A percentile compares a stretch with the other conserved stretches of the same genome.
These are phyloP conservation scores for Axis porcinus DNA, from an alignment of 2,113 vertebrate genomes.

Conservation along the genomic window DNA sequence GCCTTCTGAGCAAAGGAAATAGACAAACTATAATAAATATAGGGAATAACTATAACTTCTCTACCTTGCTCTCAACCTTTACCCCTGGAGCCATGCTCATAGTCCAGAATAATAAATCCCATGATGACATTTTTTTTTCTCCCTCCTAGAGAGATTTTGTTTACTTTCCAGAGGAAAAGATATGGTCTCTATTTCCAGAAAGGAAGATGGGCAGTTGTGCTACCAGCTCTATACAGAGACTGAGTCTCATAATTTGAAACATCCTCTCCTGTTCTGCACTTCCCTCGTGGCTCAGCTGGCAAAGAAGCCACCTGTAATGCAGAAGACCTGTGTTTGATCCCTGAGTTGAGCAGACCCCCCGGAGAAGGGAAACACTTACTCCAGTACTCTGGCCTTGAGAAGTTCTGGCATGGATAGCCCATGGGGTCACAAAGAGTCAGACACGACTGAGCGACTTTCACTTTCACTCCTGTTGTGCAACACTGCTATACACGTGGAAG, in stretches of 20 bases:
- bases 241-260: background rate
- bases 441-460: fast-evolving
- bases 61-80: background rate
- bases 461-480: background rate
- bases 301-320: background rate
- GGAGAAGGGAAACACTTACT: background rate
- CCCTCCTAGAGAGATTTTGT: background rate
- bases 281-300: background rate
- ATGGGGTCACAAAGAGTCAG: background rate
- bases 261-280: background rate
- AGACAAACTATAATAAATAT: background rate
- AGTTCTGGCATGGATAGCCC: background rate
- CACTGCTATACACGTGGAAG: background rate
- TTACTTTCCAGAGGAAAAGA: background rate
- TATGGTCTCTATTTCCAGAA: background rate
- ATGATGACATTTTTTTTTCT: background rate
- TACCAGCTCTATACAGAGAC: too few relatives aligned
- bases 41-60: background rate
- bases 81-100: background rate
- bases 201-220: background rate
- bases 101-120: background rate
- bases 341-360: background rate
- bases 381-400: background rate
- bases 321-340: background rate
- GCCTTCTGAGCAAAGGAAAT: background rate